Evolutionary conservation across 2,113 vertebrate species (phyloP).

Genomic region (Ochotona princeps): DNA sequence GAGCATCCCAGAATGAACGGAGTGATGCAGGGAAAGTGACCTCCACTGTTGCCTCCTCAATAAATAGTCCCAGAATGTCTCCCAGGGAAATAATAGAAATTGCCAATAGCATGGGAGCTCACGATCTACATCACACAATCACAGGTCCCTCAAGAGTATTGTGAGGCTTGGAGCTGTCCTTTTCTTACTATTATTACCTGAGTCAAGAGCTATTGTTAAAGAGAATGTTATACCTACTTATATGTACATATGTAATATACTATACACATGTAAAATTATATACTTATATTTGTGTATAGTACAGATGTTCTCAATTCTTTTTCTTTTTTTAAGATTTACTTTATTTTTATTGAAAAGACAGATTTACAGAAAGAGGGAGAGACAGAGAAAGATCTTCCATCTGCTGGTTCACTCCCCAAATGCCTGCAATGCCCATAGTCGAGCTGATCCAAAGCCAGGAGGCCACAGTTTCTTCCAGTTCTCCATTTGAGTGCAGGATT

Average conservation of each 20-base stretch:
- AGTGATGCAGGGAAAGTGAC: neutral
- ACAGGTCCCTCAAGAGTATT: neutral
- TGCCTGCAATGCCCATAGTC: too few species aligned
- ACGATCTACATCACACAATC: too few species aligned
- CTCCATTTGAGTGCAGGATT: too few species aligned
- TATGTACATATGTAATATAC: neutral
- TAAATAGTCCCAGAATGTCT: neutral
- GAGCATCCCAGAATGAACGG: neutral
- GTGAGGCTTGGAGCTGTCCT: neutral
- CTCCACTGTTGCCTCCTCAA: neutral
- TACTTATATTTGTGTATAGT: neutral
- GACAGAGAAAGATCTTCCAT: too few species aligned
- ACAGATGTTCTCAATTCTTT: neutral
- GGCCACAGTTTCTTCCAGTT: too few species aligned
- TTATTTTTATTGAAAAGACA: too few species aligned
- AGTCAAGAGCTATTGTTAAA: neutral
- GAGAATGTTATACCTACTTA: neutral
- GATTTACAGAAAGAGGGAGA: too few species aligned
- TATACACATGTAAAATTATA: neutral
- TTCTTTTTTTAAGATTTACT: too few species aligned
- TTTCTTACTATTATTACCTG: neutral
- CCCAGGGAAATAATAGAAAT: neutral
- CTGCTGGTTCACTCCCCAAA: too few species aligned
- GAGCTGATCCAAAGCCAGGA: too few species aligned
- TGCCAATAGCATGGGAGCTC: neutral